Conservation (phyloP, 2,113 vertebrate genomes). For the Malurus alboscapulatus region DNA sequence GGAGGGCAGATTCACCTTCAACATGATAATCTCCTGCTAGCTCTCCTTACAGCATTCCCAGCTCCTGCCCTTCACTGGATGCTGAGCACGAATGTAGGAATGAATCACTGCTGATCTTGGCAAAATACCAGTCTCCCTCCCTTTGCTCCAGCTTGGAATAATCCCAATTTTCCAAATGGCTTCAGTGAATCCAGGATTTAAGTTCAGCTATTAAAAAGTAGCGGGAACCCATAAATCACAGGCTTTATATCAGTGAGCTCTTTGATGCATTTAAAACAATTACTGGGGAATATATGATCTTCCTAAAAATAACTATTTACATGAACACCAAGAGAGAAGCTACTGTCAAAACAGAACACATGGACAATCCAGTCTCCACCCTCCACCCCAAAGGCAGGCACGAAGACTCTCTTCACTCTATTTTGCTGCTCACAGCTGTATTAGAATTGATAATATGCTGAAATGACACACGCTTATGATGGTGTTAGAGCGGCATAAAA, state of each 20-base stretch:
- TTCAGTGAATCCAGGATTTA: constrained; percentile 65
- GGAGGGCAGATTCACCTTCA: constrained; percentile 66
- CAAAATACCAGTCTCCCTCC: constrained; percentile 63
- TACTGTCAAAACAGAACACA: constrained; percentile 15
- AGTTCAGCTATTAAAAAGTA: constrained; percentile 64
- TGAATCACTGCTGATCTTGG: constrained; percentile 70
- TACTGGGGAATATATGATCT: constrained; percentile 50
- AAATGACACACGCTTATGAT: neutral
- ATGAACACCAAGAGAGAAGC: constrained; percentile 22
- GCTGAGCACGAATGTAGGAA: constrained; percentile 65
- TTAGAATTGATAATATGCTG: constrained; percentile 1
- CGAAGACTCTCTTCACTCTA: neutral
- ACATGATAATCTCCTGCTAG: constrained; percentile 57
- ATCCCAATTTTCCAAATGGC: constrained; percentile 68
- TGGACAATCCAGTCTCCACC: neutral
- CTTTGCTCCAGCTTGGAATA: constrained; percentile 67
- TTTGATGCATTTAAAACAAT: constrained; percentile 63
- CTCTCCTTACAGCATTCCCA: constrained; percentile 64
- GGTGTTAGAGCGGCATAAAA: neutral
- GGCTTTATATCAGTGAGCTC: constrained; percentile 39
- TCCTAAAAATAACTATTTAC: constrained; percentile 61
- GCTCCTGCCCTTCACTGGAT: constrained; percentile 65
- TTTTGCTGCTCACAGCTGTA: constrained; percentile 23
- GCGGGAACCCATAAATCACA: constrained; percentile 61
- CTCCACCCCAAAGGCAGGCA: constrained; percentile 14